Evolutionary conservation across 2,888 invertebrate genomes (phyloP).

Genomic region (Polia nebulosa): DNA sequence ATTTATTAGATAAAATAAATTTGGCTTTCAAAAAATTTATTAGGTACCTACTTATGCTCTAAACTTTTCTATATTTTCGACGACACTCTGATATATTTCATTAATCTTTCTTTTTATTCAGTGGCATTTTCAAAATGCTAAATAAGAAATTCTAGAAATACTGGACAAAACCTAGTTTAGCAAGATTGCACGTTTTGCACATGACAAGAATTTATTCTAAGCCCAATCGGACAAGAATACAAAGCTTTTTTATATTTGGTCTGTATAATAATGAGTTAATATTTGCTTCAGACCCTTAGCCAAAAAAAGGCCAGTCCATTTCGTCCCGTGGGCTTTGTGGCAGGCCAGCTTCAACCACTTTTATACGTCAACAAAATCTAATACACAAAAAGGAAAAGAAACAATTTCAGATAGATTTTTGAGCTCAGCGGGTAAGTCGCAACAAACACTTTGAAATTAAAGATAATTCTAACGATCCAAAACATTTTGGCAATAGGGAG

Average conservation of each 20-base stretch:
- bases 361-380: constrained; percentile 21
- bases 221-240: background rate
- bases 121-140: background rate
- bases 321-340: background rate
- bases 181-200: background rate
- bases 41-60: background rate
- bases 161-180: background rate
- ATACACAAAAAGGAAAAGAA: background rate
- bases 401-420: background rate
- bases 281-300: background rate
- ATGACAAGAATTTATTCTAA: constrained; percentile 9
- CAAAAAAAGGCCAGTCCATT: background rate
- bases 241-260: constrained; percentile 14
- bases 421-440: background rate
- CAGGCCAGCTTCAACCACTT: background rate
- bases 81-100: background rate
- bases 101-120: background rate
- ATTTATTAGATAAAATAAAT: constrained; percentile 6
- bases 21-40: background rate
- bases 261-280: constrained; percentile 3
- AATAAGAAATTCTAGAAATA: background rate
- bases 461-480: too few relatives aligned
- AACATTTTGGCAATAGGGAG: too few relatives aligned
- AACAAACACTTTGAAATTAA: background rate
- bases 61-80: background rate